Percentiles rank a stretch among this genome's conserved stretches.
Conservation (phyloP, 2,888 invertebrate species). For the Listrodromus nycthemerus region DNA sequence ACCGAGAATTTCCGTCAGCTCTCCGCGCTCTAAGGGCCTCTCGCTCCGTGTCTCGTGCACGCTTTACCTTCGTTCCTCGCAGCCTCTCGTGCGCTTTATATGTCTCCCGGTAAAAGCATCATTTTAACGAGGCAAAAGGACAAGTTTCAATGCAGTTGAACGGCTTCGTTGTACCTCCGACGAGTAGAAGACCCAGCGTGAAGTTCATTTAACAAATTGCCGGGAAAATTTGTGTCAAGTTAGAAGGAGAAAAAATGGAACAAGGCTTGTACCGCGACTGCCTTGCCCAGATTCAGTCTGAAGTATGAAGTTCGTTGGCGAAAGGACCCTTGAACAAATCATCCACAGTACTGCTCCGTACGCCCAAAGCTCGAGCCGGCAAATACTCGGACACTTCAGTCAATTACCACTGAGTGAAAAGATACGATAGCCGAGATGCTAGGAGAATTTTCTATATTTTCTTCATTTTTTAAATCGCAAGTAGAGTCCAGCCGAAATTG, state of each 20-base stretch:
- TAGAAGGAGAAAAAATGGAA: background rate
- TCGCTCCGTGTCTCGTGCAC: constrained; percentile 13
- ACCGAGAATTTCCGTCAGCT: constrained; percentile 8
- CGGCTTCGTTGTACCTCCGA: constrained; percentile 17
- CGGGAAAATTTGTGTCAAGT: constrained; percentile 22
- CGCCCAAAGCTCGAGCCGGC: background rate
- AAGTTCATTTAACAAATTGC: constrained; percentile 45
- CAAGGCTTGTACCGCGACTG: background rate
- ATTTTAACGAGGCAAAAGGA: constrained; percentile 45
- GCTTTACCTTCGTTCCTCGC: constrained; percentile 1
- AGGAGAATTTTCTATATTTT: constrained; percentile 10
- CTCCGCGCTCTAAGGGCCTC: constrained; percentile 10
- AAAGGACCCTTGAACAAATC: background rate
- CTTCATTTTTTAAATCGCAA: constrained; percentile 30
- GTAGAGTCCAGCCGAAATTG: constrained; percentile 31
- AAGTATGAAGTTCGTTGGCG: background rate
- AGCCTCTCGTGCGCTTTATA: background rate
- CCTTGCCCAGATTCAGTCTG: background rate
- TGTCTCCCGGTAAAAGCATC: constrained; percentile 16
- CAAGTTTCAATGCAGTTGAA: constrained; percentile 26
- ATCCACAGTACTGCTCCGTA: background rate
- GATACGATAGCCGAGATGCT: background rate
- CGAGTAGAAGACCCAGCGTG: constrained; percentile 3
- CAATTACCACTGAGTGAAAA: constrained; percentile 6
- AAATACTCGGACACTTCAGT: background rate